Conservation (phyloP, 2,888 invertebrate genomes). For the Halictus ligatus region DNA sequence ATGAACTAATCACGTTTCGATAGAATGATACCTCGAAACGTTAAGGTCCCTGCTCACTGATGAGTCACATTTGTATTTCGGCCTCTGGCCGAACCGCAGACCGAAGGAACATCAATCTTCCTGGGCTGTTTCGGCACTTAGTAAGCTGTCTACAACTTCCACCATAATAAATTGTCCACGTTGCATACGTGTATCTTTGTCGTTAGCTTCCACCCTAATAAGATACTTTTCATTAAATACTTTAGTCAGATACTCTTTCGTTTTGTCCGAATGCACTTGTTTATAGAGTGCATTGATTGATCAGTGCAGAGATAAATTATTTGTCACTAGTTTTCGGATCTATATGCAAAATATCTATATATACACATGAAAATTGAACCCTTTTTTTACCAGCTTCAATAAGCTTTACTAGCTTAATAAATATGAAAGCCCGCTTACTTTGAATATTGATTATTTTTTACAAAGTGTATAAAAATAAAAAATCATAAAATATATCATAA, state of each 20-base stretch:
- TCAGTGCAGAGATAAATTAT: not conserved
- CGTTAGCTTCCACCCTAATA: conserved; percentile 1
- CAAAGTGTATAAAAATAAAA: too few relatives aligned
- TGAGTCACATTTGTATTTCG: conserved; percentile 48
- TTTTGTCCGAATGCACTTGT: not conserved
- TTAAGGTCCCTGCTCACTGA: conserved; percentile 10
- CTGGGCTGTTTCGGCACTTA: conserved; percentile 67
- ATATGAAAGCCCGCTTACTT: too few relatives aligned
- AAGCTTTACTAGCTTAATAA: too few relatives aligned
- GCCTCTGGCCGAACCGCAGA: conserved; percentile 53
- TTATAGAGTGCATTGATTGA: not conserved
- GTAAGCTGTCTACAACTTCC: conserved; percentile 62
- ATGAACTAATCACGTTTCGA: conserved; percentile 65
- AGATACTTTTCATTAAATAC: not conserved
- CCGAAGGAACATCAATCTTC: conserved; percentile 73
- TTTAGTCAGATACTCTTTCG: not conserved
- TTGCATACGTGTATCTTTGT: conserved; percentile 8
- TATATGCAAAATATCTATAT: too few relatives aligned
- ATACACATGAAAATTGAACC: too few relatives aligned
- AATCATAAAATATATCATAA: too few relatives aligned
- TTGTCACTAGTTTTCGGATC: too few relatives aligned
- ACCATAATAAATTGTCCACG: conserved; percentile 65
- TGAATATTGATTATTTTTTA: too few relatives aligned
- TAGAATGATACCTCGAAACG: conserved; percentile 65
- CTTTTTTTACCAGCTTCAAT: too few relatives aligned